A percentile compares a stretch with the other conserved stretches of the same genome.
Conservation (phyloP, 2,888 invertebrate genomes). For the Phyto melanocephala region DNA sequence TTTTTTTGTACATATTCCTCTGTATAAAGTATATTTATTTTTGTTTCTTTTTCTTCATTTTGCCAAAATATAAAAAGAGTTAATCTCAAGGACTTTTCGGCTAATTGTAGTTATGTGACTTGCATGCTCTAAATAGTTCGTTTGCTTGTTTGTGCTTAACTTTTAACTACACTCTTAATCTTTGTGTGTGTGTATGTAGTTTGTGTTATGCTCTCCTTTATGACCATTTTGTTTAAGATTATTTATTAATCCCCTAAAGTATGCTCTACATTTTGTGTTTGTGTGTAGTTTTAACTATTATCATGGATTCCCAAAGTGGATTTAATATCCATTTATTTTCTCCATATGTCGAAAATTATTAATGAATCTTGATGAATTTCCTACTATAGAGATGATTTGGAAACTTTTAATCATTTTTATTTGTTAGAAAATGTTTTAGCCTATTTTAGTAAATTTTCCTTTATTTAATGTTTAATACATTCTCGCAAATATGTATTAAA, state of each 20-base stretch:
- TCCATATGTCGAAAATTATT: too few species aligned
- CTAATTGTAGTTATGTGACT: conserved; percentile 76
- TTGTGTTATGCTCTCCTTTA: neutral
- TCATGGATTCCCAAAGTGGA: too few species aligned
- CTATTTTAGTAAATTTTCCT: too few species aligned
- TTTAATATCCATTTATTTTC: too few species aligned
- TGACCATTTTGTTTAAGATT: conserved; percentile 32
- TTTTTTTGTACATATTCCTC: conserved; percentile 6
- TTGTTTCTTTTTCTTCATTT: neutral
- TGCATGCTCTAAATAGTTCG: conserved; percentile 62
- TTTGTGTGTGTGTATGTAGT: conserved; percentile 26
- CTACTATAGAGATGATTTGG: too few species aligned
- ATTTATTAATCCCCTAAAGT: conserved; percentile 55
- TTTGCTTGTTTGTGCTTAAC: conserved; percentile 35
- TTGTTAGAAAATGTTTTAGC: too few species aligned
- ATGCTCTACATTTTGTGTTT: conserved; percentile 30
- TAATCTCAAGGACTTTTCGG: conserved; percentile 71
- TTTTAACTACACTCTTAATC: neutral
- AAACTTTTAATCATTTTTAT: too few species aligned
- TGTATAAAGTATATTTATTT: neutral
- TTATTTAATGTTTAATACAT: too few species aligned
- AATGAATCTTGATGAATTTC: conserved; percentile 56
- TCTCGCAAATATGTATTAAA: too few species aligned
- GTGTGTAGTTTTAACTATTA: too few species aligned
- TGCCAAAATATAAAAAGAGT: conserved; percentile 65